These are phyloP conservation scores for Pentamera pediparva DNA, from an alignment of 53 echinoderm and acorn worm genomes.

Conservation along the genomic window DNA sequence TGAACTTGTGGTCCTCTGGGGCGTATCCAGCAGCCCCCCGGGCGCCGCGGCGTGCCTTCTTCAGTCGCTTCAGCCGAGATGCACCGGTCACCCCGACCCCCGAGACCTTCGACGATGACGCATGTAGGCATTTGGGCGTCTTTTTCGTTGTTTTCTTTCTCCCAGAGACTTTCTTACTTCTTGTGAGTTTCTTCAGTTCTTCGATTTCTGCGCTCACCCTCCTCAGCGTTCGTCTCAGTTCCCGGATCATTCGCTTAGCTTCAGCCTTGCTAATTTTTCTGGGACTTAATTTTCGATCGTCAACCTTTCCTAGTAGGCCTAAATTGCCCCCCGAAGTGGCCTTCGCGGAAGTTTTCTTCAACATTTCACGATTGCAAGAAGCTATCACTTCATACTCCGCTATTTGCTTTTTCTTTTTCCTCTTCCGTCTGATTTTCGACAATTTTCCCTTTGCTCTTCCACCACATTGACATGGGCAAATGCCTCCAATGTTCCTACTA, in stretches of 20 bases:
- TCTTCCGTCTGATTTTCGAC: neutral
- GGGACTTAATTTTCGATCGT: neutral
- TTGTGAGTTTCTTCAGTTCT: slow-evolving; percentile 9
- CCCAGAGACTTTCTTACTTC: neutral
- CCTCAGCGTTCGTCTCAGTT: slow-evolving; percentile 19
- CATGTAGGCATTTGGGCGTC: neutral
- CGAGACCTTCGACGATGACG: neutral
- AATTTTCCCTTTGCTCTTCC: no score
- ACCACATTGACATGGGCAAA: no score
- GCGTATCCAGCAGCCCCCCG: no score
- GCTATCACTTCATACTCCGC: no score
- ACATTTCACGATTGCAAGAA: no score
- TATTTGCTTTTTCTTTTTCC: neutral
- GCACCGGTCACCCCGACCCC: neutral
- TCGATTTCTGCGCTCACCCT: slow-evolving; percentile 34
- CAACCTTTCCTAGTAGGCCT: neutral
- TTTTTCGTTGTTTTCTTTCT: neutral
- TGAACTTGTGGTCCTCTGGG: slow-evolving; percentile 43
- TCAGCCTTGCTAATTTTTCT: neutral
- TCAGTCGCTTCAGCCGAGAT: no score
- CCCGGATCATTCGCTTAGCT: slow-evolving; percentile 29
- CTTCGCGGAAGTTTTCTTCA: neutral
- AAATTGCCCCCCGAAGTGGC: neutral
- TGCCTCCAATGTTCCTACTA: no score
- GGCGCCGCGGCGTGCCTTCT: no score